Percentiles rank a stretch among this genome's conserved stretches.
Evolutionary conservation across 1,140 invertebrate genomes (phyloP).

Genomic region (Bombus soroeensis): DNA sequence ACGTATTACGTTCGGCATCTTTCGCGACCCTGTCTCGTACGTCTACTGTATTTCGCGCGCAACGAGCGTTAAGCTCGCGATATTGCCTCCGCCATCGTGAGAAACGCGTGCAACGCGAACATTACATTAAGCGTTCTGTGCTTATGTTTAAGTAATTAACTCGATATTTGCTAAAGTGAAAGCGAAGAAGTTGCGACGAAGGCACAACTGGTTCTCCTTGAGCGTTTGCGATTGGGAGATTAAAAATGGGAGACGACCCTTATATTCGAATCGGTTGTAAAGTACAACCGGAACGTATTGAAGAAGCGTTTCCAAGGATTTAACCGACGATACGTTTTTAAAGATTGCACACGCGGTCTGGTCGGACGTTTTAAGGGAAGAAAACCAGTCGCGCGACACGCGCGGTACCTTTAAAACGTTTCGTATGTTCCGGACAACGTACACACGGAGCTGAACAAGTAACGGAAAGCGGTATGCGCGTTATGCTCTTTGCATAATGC

Average conservation of each 20-base stretch:
- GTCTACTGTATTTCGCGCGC: background rate
- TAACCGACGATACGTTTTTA: conserved; percentile 19
- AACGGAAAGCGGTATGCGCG: background rate
- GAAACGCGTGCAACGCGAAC: no score
- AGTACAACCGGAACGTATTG: background rate
- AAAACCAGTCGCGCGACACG: conserved; percentile 21
- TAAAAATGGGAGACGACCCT: no score
- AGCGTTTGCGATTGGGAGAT: background rate
- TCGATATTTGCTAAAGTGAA: no score
- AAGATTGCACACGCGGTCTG: background rate
- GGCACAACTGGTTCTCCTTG: background rate
- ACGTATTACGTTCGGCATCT: conserved; percentile 21
- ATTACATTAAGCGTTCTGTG: no score
- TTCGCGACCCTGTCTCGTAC: background rate
- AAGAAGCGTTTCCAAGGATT: background rate
- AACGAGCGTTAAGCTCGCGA: no score
- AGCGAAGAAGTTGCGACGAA: no score
- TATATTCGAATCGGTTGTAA: background rate
- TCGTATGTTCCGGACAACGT: background rate
- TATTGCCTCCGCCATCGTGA: no score
- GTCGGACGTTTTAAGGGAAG: background rate
- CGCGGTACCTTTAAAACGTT: conserved; percentile 22
- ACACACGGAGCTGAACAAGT: background rate
- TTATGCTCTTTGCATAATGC: conserved; percentile 9
- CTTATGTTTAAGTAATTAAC: no score